Conservation (phyloP, 2,888 invertebrate species). For the Boloria selene region DNA sequence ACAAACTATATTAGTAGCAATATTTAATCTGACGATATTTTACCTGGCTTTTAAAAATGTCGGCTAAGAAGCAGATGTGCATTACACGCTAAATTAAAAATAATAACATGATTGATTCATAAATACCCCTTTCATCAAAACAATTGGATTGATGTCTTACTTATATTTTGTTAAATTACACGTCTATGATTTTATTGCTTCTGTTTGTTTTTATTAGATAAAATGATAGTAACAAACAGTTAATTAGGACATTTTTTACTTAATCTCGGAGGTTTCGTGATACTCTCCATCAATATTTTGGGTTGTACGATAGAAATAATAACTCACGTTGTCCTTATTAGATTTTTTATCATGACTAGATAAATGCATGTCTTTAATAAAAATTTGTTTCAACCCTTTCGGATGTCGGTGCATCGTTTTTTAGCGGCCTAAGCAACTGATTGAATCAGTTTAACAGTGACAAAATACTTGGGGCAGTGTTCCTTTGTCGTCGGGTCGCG, state of each 20-base stretch:
- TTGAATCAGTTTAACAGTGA: conserved; percentile 79
- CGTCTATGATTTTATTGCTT: conserved; percentile 51
- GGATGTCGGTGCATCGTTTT: conserved; percentile 58
- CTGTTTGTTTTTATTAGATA: conserved; percentile 20
- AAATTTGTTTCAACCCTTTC: conserved; percentile 70
- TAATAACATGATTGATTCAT: conserved; percentile 70
- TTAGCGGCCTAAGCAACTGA: conserved; percentile 57
- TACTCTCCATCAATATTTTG: conserved; percentile 64
- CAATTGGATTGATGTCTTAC: conserved; percentile 73
- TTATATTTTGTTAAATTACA: conserved; percentile 65
- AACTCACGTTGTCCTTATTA: conserved; percentile 48
- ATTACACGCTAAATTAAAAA: conserved; percentile 63
- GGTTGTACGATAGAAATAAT: conserved; percentile 59
- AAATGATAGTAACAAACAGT: conserved; percentile 18
- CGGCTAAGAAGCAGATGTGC: conserved; percentile 58
- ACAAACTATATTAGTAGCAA: not conserved
- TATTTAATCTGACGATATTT: conserved; percentile 28
- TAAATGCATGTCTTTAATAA: conserved; percentile 64
- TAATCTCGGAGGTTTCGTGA: conserved; percentile 54
- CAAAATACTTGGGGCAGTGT: conserved; percentile 74
- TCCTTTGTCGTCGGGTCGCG: conserved; percentile 71
- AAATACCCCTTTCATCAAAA: conserved; percentile 66
- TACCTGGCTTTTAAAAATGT: conserved; percentile 25
- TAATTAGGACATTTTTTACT: conserved; percentile 34
- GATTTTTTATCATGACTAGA: conserved; percentile 61